Evolutionary conservation across 2,113 vertebrate genomes (phyloP), one percentile per base, ranked within the genome.

Genomic region (Laticauda colubrina): DNA sequence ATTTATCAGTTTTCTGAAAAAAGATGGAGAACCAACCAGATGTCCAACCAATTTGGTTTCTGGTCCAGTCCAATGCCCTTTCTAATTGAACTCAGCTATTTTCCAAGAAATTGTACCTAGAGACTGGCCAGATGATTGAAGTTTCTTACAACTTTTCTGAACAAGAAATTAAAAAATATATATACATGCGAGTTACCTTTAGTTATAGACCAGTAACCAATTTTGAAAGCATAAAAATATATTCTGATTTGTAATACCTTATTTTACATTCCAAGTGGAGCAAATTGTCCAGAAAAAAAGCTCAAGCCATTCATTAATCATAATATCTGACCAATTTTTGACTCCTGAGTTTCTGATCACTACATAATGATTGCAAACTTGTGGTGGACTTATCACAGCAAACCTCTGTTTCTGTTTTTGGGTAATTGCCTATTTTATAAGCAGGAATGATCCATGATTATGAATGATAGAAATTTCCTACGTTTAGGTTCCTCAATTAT

Each of bases 391-490:
- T 90, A 86, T 61, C 29, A 12, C 6, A 23, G 92, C 55, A 89
- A 93, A 85, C 8, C 43, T 89, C 15, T 23, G 21, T 21, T 90
- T n/a, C 92, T 54, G 26, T 29, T 59, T 23, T 85, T 39, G 88
- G 43, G 87, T 57, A 89, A 92, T 89, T 51, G 26, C 61, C 18
- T 92, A 29, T 87, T 23, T 90, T 89, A 86, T 54, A 93, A 86
- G 55, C 48, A 10, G 56, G 55, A 93, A 93, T 90, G 54, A 89
- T 89, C 29, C 43, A 7, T 59, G 26, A 93, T 89, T 56, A 89
- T 54, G 51, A 89, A 93, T 93, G 92, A 89, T 59, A 21, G 4
- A 69, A 85, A 93, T 93, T 93, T 85, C 43, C 34, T 81, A 86
- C 54, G 57, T 85, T 89, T 55, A 61, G 75, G 29, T 29, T 90